Conservation (phyloP, 2,888 invertebrate species). For the Catotricha subobsoleta region DNA sequence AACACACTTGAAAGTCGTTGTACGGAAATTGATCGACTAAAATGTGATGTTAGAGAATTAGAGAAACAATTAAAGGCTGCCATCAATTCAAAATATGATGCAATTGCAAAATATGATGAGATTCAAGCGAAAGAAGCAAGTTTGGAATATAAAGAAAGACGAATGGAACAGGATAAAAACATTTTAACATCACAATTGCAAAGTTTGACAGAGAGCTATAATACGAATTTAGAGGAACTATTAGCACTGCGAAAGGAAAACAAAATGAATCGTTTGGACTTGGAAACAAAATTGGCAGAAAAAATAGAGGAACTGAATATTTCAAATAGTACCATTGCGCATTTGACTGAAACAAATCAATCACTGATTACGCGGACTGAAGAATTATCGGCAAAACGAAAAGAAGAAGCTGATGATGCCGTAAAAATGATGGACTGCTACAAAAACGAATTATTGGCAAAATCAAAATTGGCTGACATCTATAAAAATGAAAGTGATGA, state of each 20-base stretch:
- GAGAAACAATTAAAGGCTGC: constrained; percentile 58
- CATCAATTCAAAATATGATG: constrained; percentile 68
- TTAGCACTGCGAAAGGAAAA: constrained; percentile 59
- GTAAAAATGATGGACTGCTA: constrained; percentile 53
- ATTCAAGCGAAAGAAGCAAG: constrained; percentile 61
- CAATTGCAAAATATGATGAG: constrained; percentile 61
- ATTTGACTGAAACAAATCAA: constrained; percentile 50
- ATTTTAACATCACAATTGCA: constrained; percentile 62
- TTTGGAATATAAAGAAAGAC: constrained; percentile 63
- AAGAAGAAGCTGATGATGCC: constrained; percentile 50
- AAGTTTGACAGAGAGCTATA: constrained; percentile 58
- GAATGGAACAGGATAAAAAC: constrained; percentile 63
- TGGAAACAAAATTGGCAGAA: constrained; percentile 59
- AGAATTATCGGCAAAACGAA: constrained; percentile 47
- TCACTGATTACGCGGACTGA: constrained; percentile 49
- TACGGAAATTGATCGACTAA: constrained; percentile 52
- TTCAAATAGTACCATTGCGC: constrained; percentile 46
- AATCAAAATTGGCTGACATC: constrained; percentile 64
- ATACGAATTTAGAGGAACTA: constrained; percentile 58
- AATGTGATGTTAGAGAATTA: constrained; percentile 46
- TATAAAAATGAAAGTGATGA: constrained; percentile 70
- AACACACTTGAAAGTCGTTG: constrained; percentile 53
- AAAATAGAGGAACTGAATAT: constrained; percentile 63
- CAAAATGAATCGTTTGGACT: constrained; percentile 40
- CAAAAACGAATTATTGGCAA: constrained; percentile 66